Conservation (phyloP, 2,113 vertebrate species). For the Seriola aureovittata region DNA sequence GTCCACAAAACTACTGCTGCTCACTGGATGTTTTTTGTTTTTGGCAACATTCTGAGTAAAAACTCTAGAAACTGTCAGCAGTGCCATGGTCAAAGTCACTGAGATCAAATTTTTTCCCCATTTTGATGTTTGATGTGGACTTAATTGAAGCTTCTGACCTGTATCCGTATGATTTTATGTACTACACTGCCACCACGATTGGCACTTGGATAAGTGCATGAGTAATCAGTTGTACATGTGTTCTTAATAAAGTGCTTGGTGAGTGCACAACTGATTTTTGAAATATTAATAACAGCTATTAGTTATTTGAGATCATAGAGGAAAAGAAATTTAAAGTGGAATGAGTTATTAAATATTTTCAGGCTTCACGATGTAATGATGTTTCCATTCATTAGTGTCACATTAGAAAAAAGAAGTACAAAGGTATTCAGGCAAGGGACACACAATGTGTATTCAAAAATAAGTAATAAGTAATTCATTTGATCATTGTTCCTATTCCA, state of each 20-base stretch:
- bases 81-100: no score
- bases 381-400: background rate
- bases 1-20: no score
- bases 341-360: background rate
- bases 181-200: no score
- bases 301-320: slow-evolving; percentile 1
- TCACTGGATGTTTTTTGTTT: no score
- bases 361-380: background rate
- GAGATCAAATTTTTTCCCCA: background rate
- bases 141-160: background rate
- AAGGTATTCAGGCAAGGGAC: background rate
- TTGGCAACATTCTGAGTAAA: no score
- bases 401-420: background rate
- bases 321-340: background rate
- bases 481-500: background rate
- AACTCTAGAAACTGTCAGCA: no score
- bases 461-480: background rate
- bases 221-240: background rate
- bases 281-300: background rate
- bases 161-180: background rate
- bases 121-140: background rate
- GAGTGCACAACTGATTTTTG: background rate
- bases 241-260: background rate
- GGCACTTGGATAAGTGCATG: background rate
- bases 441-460: background rate